These are phyloP conservation scores for Chirona hameri DNA, from an alignment of 2,888 invertebrate species.

Conservation along the genomic window DNA sequence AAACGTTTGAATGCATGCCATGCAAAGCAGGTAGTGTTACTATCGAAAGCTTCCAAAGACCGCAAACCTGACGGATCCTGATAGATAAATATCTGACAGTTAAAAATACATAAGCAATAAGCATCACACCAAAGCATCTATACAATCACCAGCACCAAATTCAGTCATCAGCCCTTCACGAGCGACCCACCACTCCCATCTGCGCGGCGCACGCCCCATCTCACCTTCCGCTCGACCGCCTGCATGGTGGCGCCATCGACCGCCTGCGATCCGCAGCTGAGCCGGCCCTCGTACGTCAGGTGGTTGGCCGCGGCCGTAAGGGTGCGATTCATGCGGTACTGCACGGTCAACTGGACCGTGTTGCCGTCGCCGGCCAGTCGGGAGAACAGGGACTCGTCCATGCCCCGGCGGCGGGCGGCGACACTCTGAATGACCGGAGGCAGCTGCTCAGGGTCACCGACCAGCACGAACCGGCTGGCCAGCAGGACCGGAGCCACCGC, in stretches of 20 bases:
- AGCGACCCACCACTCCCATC: conserved; percentile 28
- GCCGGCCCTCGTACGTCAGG: conserved; percentile 69
- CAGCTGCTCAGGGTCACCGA: conserved; percentile 92
- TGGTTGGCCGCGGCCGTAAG: conserved; percentile 79
- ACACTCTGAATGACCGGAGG: conserved; percentile 78
- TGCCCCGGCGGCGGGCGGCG: conserved; percentile 62
- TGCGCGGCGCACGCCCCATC: conserved; percentile 39
- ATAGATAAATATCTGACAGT: no score
- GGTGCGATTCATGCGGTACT: conserved; percentile 87
- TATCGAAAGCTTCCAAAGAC: no score
- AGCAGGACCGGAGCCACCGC: conserved; percentile 79
- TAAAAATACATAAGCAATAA: no score
- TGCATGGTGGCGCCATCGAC: conserved; percentile 60
- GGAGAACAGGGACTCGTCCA: conserved; percentile 80
- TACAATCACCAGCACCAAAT: no score
- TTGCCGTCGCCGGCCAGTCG: conserved; percentile 60
- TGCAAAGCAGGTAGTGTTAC: no score
- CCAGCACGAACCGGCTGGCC: conserved; percentile 75
- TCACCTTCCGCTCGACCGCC: conserved; percentile 45
- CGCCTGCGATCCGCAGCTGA: conserved; percentile 65
- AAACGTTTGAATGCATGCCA: no score
- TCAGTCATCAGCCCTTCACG: no score
- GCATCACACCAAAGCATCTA: no score
- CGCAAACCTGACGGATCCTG: no score
- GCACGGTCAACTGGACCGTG: conserved; percentile 65